Conservation (phyloP, 2,888 invertebrate species). For the Liodrosophila aerea region DNA sequence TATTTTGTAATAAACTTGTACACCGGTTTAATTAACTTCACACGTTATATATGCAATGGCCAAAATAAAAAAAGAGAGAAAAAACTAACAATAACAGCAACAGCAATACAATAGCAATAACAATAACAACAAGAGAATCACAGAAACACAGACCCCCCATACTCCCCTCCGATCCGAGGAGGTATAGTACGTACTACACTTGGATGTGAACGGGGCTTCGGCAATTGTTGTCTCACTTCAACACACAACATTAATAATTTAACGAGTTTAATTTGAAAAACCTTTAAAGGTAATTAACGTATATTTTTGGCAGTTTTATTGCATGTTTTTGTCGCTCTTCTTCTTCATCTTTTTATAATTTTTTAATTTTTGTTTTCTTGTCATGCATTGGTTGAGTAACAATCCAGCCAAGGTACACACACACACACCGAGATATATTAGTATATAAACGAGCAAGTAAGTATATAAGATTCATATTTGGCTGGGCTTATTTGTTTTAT, state of each 20-base stretch:
- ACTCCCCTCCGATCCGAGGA: background rate
- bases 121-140: too few species aligned
- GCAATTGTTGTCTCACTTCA: conserved; percentile 42
- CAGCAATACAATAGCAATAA: too few species aligned
- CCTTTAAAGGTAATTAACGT: conserved; percentile 77
- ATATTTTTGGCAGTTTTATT: conserved; percentile 75
- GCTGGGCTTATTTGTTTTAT: conserved; percentile 15
- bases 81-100: too few species aligned
- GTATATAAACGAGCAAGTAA: conserved; percentile 32
- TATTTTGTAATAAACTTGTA: conserved; percentile 75
- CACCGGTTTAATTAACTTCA: conserved; percentile 73
- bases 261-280: conserved; percentile 77
- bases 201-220: conserved; percentile 37
- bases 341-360: conserved; percentile 10
- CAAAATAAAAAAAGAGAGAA: conserved; percentile 29
- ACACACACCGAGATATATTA: conserved; percentile 9
- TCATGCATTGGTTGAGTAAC: conserved; percentile 60
- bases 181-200: too few species aligned
- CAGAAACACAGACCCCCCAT: too few species aligned
- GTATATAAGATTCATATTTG: conserved; percentile 48
- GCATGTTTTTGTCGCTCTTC: conserved; percentile 41
- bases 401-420: conserved; percentile 35
- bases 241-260: conserved; percentile 59
- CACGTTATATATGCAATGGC: conserved; percentile 62
- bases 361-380: conserved; percentile 34